Base-by-base conservation (phyloP, 2,888 invertebrate species). In the Halictus quadricinctus region DNA sequence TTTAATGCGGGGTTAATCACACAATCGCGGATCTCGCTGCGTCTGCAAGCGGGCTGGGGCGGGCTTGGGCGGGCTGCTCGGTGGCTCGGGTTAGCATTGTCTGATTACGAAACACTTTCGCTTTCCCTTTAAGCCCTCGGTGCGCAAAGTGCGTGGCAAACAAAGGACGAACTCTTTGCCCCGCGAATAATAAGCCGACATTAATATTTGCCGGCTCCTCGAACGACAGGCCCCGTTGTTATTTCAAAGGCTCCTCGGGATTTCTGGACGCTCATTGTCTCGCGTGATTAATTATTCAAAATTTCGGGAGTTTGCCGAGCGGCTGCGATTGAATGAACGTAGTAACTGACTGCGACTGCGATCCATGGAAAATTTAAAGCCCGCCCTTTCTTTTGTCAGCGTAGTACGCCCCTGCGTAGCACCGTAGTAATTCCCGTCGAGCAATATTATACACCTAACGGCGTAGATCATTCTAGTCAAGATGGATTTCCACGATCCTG, bases 191-290 rank as follows among this genome's bases (percentile, higher is more conserved):
- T 91, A 91, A 91, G 88, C 90, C 90, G 82, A 84, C 84, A 87
- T 88, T 90, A 90, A 91, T 91, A 90, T 91, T 91, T 91, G 89
- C 89, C 83, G 81, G 87, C 75, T 90, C 83, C 89, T 90, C 88
- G 90, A 91, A 91, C 90, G 89, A 87, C 87, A 87, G 89, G 84
- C 18, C 83, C 83, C 79, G 74, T 73, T 60, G 80, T 81, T 83
- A 84, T 88, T 88, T 87, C 81, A 84, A 79, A 86, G 86, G 79
- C 15, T 50, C 72, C 15, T 50, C n/a, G 7, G 79, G 50, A 54
- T 66, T 69, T 60, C 58, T 64, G 66, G 72, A 6, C 76, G 79
- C 54, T 83, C 88, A 90, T 90, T 89, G 88, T 88, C 84, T 83
- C 76, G 85, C 85, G 84, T 80, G 78, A 84, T 82, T 87, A 81